Percentiles rank a stretch among this genome's conserved stretches.
phyloP scores from a whole-genome alignment of 2,797 vertebrate species.

The Anabacerthia variegaticeps region DNA sequence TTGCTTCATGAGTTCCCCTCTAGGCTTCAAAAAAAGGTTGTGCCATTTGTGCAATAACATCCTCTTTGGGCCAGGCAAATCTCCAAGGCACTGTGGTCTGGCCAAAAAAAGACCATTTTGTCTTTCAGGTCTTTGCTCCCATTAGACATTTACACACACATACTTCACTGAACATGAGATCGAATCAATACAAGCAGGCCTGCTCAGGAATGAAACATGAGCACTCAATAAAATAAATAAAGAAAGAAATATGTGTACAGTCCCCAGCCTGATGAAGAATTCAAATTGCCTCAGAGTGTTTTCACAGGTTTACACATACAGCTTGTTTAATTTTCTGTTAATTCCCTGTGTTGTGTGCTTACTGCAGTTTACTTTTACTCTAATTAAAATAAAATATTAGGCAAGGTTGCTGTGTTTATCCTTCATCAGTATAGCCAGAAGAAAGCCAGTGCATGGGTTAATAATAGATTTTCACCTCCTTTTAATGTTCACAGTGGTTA shows the following conservation, averaged over 20 bases:
- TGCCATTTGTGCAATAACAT: conserved; percentile 29
- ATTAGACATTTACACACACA: conserved; percentile 24
- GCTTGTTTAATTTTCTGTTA: conserved; percentile 41
- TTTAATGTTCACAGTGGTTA: neutral
- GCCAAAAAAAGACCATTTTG: conserved; percentile 25
- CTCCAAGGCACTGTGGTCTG: conserved; percentile 23
- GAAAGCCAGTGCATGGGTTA: conserved; percentile 11
- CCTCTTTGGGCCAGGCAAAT: conserved; percentile 12
- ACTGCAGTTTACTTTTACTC: conserved; percentile 19
- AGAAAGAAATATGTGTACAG: neutral
- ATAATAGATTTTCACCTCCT: conserved; percentile 7
- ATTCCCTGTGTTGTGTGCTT: conserved; percentile 22
- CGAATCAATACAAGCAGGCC: conserved; percentile 35
- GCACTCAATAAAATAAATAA: conserved; percentile 49
- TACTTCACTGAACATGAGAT: conserved; percentile 50
- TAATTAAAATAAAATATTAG: conserved; percentile 59
- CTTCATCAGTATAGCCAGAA: neutral
- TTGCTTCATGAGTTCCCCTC: conserved; percentile 26
- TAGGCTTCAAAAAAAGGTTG: conserved; percentile 35
- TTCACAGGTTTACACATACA: conserved; percentile 12
- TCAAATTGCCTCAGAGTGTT: conserved; percentile 29
- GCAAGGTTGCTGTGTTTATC: conserved; percentile 20
- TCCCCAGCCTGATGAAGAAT: conserved; percentile 53
- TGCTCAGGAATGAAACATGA: conserved; percentile 34
- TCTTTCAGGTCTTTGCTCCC: conserved; percentile 20